Evolutionary conservation across 2,797 vertebrate species (phyloP), one percentile per base, ranked within the genome.

Genomic region (Jordanella pulchra): DNA sequence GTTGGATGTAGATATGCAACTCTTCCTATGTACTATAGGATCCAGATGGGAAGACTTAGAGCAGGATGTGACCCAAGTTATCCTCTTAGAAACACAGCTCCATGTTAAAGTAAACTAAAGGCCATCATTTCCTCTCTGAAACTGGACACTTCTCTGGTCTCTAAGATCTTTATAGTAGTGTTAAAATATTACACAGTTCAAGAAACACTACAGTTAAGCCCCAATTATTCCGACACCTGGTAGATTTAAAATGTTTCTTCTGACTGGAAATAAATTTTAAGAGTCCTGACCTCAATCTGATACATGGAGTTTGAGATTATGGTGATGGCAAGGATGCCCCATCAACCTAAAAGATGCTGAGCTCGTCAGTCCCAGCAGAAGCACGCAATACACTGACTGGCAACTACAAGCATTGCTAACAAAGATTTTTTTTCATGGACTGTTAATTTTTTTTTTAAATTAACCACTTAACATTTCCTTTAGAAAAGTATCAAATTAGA

Each of bases 1-100:
- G 23, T 25, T 42, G 53, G 51, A 69, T 61, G 61, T 61, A 55
- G 76, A 88, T 75, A 69, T 47, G 76, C 76, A 87, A 77, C 55
- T 74, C 64, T 50, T 69, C 65, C 74, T 72, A 77, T 77, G 77
- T 79, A 53, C 51, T 58, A 58, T 78, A 76, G 63, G 84, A 75
- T 76, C 83, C 91, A 93, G 87, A 91, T 91, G 91, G 79, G 65
- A 54, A 67, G 44, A 75, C 79, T 88, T 86, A 82, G 86, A 91
- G 87, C 83, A 90, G 83, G 83, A 92, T 86, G 81, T 83, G 81
- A 87, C 84, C 89, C 78, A 80, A 1, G 45, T 71, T 79, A 67
- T 67, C 82, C 78, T 89, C 85, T 73, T 78, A 73, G 32, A 85
- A 89, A 88, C 89, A 88, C 83, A 85, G 60, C 73, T 79, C 68